Evolutionary conservation across 1,140 invertebrate genomes (phyloP).

Genomic region (Drosophila pandora): DNA sequence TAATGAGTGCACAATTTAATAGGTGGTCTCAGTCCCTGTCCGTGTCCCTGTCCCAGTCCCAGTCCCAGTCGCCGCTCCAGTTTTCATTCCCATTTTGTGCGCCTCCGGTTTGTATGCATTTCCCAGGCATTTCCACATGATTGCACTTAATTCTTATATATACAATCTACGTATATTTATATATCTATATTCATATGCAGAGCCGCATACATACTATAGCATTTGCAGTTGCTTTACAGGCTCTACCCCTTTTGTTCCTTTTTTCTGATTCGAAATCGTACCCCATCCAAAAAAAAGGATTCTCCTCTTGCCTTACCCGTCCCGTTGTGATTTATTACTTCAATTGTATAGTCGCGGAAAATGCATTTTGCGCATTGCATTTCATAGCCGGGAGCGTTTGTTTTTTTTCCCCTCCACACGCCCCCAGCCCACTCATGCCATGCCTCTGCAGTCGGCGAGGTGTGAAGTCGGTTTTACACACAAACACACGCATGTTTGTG

Average conservation of each 20-base stretch:
- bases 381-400: constrained; percentile 75
- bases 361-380: constrained; percentile 81
- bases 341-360: constrained; percentile 80
- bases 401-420: constrained; percentile 39
- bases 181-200: constrained; percentile 35
- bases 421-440: not conserved
- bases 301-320: constrained; percentile 15
- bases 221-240: constrained; percentile 28
- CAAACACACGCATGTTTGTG: constrained; percentile 63
- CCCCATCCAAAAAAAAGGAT: constrained; percentile 43
- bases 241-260: constrained; percentile 49
- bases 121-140: constrained; percentile 75
- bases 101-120: constrained; percentile 51
- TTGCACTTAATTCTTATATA: constrained; percentile 73
- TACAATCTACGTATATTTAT: constrained; percentile 24
- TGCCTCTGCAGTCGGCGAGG: constrained; percentile 44
- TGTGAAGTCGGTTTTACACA: constrained; percentile 70
- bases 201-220: constrained; percentile 7
- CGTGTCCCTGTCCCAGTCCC: constrained; percentile 10
- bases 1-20: constrained; percentile 81
- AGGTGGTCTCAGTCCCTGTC: constrained; percentile 66
- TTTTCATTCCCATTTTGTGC: constrained; percentile 14
- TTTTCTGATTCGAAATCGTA: constrained; percentile 9
- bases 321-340: constrained; percentile 73
- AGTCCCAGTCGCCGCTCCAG: constrained; percentile 13